A percentile compares a stretch with the other conserved stretches of the same genome.
phyloP scores from a whole-genome alignment of 2,797 vertebrate genomes.

The Macropodus opercularis region DNA sequence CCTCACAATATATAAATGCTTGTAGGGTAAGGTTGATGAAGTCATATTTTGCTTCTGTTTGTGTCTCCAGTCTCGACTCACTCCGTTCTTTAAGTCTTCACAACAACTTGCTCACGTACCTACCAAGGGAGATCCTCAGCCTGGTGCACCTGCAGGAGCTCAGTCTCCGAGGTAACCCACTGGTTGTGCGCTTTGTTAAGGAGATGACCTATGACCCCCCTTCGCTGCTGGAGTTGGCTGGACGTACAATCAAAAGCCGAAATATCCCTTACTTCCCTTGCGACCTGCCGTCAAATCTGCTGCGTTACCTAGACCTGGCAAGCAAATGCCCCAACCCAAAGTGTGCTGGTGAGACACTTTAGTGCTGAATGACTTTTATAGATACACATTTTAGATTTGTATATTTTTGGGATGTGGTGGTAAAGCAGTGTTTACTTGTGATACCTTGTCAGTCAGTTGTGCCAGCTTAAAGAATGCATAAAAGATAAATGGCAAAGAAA shows the following conservation, averaged over 20 bases:
- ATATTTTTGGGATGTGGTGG: no score
- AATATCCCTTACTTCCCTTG: conserved; percentile 85
- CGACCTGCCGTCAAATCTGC: conserved; percentile 88
- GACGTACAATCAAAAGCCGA: conserved; percentile 90
- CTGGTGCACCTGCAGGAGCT: conserved; percentile 95
- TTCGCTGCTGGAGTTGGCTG: conserved; percentile 92
- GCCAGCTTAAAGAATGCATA: no score
- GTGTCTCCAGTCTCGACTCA: conserved; percentile 86
- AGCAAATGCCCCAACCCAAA: conserved; percentile 99
- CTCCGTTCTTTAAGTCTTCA: conserved; percentile 96
- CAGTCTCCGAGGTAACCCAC: conserved; percentile 95
- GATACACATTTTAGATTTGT: no score
- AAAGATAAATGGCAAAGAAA: no score
- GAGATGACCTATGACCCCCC: conserved; percentile 96
- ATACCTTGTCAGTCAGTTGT: no score
- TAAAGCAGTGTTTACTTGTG: no score
- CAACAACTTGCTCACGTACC: conserved; percentile 96
- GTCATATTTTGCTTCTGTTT: background rate
- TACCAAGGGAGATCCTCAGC: conserved; percentile 96
- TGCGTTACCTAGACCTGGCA: conserved; percentile 90
- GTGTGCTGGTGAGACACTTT: conserved; percentile 87
- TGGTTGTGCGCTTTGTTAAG: conserved; percentile 97
- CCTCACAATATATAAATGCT: background rate
- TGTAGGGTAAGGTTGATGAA: background rate
- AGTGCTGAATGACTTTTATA: no score